Percentiles rank a stretch among this genome's conserved stretches.
phyloP scores from a whole-genome alignment of 2,113 vertebrate genomes.

The Myxocyprinus asiaticus region DNA sequence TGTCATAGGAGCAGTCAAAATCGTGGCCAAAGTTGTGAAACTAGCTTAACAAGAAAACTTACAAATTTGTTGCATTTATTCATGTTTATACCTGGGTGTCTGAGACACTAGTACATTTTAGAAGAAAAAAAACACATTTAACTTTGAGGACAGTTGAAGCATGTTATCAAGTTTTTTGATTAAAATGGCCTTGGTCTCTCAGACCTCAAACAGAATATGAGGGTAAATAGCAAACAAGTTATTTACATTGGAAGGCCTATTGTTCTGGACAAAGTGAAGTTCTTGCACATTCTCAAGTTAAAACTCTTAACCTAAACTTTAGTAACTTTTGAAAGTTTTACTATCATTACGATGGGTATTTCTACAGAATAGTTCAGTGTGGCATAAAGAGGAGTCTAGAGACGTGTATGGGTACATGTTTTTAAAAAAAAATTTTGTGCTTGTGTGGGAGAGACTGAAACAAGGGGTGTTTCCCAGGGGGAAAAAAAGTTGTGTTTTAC shows the following conservation, averaged over 20 bases:
- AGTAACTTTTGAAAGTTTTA: not conserved
- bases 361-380: not conserved
- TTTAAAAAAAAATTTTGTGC: not conserved
- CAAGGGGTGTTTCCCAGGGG: slow-evolving; percentile 25
- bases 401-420: not conserved
- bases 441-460: not conserved
- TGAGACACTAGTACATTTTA: no score
- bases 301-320: not conserved
- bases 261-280: not conserved
- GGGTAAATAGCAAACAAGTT: no score
- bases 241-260: not conserved
- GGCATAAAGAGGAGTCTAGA: not conserved
- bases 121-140: no score
- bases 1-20: no score
- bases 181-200: no score
- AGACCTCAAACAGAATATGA: no score
- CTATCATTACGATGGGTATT: not conserved
- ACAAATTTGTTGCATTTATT: no score
- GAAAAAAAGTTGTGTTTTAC: slow-evolving; percentile 26
- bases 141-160: no score
- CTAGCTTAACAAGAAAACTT: no score
- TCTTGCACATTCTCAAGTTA: not conserved
- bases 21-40: no score
- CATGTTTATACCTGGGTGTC: no score
- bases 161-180: no score